Conservation (phyloP, 2,888 invertebrate species). For the Sesamia inferens region DNA sequence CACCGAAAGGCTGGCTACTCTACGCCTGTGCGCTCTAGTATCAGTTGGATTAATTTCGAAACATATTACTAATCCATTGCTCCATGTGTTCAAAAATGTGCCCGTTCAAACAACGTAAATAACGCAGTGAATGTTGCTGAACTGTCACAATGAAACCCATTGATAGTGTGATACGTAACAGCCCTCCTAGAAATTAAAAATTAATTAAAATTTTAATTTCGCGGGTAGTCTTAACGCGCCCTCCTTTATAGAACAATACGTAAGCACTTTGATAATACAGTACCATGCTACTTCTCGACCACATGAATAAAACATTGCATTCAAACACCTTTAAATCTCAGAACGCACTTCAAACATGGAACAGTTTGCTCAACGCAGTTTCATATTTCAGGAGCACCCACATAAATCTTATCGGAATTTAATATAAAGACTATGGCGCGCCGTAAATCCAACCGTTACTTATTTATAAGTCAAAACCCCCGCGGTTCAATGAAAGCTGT, state of each 20-base stretch:
- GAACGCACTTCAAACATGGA: conserved; percentile 39
- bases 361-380: conserved; percentile 41
- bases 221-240: no score
- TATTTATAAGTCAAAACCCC: conserved; percentile 78
- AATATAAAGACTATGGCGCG: conserved; percentile 78
- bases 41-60: no score
- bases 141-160: no score
- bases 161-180: no score
- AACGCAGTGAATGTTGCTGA: no score
- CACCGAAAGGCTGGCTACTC: no score
- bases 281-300: not conserved
- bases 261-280: not conserved
- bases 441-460: conserved; percentile 81
- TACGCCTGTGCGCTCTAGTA: no score
- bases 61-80: no score
- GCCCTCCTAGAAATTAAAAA: no score
- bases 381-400: conserved; percentile 63
- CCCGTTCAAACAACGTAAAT: no score
- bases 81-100: no score
- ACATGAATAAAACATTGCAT: conserved; percentile 33
- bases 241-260: not conserved
- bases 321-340: conserved; percentile 28
- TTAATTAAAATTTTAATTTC: no score
- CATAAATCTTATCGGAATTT: conserved; percentile 84
- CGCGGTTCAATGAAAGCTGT: conserved; percentile 75